Conservation (phyloP, 2,888 invertebrate genomes). For the Galeopsomyia nigrocyanea region DNA sequence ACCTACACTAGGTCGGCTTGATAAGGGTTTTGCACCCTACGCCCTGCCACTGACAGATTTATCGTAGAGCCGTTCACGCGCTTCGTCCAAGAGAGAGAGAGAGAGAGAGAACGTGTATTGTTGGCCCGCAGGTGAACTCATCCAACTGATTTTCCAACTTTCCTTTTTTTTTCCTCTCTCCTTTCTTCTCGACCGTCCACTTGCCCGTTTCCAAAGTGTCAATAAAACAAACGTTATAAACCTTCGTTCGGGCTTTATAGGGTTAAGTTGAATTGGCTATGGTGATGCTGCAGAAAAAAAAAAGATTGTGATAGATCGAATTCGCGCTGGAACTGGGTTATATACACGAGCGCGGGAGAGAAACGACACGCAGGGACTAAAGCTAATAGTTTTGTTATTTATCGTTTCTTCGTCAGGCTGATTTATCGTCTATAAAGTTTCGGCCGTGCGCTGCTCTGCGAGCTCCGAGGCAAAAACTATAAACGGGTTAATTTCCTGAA, state of each 20-base stretch:
- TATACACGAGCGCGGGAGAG: background rate
- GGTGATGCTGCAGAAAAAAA: constrained; percentile 38
- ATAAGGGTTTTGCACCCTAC: constrained; percentile 59
- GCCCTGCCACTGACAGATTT: constrained; percentile 58
- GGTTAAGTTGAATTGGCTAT: background rate
- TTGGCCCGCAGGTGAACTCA: too few relatives aligned
- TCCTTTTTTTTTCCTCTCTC: background rate
- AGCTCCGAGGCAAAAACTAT: too few relatives aligned
- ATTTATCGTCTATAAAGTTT: too few relatives aligned
- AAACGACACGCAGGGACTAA: background rate
- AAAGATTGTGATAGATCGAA: constrained; percentile 23
- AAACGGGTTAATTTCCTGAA: too few relatives aligned
- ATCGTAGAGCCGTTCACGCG: constrained; percentile 47
- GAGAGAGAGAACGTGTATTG: background rate
- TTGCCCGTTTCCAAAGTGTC: constrained; percentile 36
- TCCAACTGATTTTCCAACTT: too few relatives aligned
- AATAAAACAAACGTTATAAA: constrained; percentile 32
- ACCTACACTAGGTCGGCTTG: constrained; percentile 50
- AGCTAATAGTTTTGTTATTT: constrained; percentile 8
- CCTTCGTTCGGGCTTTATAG: background rate
- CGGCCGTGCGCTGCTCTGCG: too few relatives aligned
- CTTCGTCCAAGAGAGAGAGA: constrained; percentile 12
- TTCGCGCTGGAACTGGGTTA: background rate
- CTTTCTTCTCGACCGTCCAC: background rate
- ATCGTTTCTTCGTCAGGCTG: background rate